Evolutionary conservation across 64 coral and sea anemone genomes (phyloP), one percentile per base, ranked within the genome.

Genomic region (Astreopora myriophthalma): DNA sequence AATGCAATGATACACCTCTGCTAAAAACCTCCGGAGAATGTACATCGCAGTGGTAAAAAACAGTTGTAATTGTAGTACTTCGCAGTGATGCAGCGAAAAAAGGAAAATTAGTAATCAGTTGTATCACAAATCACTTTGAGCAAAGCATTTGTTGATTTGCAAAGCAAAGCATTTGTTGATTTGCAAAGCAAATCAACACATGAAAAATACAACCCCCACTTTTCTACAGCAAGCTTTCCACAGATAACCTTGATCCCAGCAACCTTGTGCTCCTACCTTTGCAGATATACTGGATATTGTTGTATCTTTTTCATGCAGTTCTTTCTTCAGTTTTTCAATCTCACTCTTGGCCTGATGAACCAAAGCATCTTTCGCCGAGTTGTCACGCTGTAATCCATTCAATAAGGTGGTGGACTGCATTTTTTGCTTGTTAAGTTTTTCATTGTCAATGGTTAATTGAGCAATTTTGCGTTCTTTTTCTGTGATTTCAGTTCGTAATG

Each of bases 381-480:
- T 96, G 9, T 96, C 94, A 42, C 95, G 79, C 73, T 96, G 95
- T 19, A 96, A 39, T 20, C 84, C 89, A 44, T 96, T 96, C 80
- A 96, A 67, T 13, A 96, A 69, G 10, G 91, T 94, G 5, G 95
- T 90, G 0, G 95, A 94, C 49, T 96, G 95, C 20, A 82, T 82
- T 75, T 96, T 96, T 1, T 93, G 87, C 61, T 96, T 96, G 64
- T 96, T 96, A 8, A 71, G 71, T 51, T 94, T 96, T 78, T 93
- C 95, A 8, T 87, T 55, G 23, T 94, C 92, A 10, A 90, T 92
- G 65, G 74, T 79, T 44, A 96, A 73, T 42, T 87, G 91, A 19
- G 95, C 92, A 87, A 96, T 94, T 71, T 86, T 90, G 14, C 92
- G 79, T 24, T 94, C 91, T 90, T 91, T 94, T 66, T 96, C 95